These are phyloP conservation scores for Formica selysi DNA, from an alignment of 1,140 invertebrate genomes.

Conservation along the genomic window DNA sequence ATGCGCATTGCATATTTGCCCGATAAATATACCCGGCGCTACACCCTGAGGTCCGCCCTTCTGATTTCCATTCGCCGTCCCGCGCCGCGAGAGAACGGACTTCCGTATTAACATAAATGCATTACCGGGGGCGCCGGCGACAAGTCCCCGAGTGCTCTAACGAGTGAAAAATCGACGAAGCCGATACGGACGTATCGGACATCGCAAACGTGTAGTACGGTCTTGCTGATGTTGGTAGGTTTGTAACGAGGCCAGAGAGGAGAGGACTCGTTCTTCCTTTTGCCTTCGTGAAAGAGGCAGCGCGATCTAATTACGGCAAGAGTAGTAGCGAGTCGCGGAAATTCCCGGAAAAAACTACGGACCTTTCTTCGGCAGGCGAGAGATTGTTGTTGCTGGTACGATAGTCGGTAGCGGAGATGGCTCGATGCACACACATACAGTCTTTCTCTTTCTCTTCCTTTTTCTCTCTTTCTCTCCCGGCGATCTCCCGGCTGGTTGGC, in stretches of 20 bases:
- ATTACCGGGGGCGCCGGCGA: conserved; percentile 33
- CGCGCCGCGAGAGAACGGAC: conserved; percentile 5
- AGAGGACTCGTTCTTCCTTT: conserved; percentile 35
- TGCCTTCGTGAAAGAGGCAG: conserved; percentile 48
- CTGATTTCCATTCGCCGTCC: conserved; percentile 55
- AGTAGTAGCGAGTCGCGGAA: conserved; percentile 42
- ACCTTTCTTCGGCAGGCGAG: conserved; percentile 49
- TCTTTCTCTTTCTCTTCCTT: not conserved
- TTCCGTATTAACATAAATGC: conserved; percentile 59
- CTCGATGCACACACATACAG: conserved; percentile 4
- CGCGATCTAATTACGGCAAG: conserved; percentile 55
- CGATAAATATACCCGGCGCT: conserved; percentile 51
- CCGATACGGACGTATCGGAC: conserved; percentile 34
- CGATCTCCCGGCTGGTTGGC: not conserved
- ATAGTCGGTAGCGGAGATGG: conserved; percentile 41
- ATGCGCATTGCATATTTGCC: conserved; percentile 55
- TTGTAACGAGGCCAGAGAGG: conserved; percentile 40
- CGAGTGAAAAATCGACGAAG: conserved; percentile 56
- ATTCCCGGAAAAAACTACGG: conserved; percentile 54
- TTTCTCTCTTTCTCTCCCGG: not conserved
- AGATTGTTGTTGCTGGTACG: conserved; percentile 40
- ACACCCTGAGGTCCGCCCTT: conserved; percentile 41
- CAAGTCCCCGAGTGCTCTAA: conserved; percentile 46
- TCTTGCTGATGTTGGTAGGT: conserved; percentile 6
- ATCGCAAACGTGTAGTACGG: conserved; percentile 20